Conservation (phyloP, 2,888 invertebrate genomes). For the Eristalis intricaria region DNA sequence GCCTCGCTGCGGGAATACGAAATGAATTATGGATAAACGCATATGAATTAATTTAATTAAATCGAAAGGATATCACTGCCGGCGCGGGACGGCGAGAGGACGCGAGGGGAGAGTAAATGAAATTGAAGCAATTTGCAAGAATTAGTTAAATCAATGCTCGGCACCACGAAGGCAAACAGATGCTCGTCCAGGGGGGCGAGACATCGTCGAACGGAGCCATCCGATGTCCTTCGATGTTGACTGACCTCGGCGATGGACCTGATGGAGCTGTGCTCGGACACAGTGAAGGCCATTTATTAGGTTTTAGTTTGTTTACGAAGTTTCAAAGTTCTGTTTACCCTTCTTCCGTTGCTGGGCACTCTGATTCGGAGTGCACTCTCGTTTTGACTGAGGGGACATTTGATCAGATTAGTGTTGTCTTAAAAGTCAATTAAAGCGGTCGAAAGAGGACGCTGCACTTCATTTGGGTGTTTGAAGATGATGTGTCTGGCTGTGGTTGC, state of each 20-base stretch:
- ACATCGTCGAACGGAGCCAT: not conserved
- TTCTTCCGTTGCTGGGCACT: not conserved
- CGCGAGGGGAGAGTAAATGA: not conserved
- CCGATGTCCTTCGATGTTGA: not conserved
- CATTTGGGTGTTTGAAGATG: constrained; percentile 14
- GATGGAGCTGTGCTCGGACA: constrained; percentile 11
- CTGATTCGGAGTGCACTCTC: not conserved
- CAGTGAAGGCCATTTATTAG: constrained; percentile 54
- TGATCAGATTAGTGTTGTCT: constrained; percentile 43
- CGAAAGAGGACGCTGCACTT: constrained; percentile 21
- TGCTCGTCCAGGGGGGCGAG: not conserved
- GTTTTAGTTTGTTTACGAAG: constrained; percentile 56
- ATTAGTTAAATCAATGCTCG: constrained; percentile 17
- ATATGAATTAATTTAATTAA: constrained; percentile 64
- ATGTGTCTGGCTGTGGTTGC: not conserved
- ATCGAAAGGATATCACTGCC: constrained; percentile 19
- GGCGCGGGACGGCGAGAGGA: too few species aligned
- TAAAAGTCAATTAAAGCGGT: constrained; percentile 63
- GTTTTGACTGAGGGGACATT: constrained; percentile 23
- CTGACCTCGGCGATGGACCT: not conserved
- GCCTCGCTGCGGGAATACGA: constrained; percentile 7
- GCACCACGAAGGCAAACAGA: not conserved
- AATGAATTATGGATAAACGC: constrained; percentile 49
- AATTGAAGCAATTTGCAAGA: constrained; percentile 33
- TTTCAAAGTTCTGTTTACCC: constrained; percentile 52